phyloP scores from a whole-genome alignment of 2,113 vertebrate species.

The Macquaria ambigua region DNA sequence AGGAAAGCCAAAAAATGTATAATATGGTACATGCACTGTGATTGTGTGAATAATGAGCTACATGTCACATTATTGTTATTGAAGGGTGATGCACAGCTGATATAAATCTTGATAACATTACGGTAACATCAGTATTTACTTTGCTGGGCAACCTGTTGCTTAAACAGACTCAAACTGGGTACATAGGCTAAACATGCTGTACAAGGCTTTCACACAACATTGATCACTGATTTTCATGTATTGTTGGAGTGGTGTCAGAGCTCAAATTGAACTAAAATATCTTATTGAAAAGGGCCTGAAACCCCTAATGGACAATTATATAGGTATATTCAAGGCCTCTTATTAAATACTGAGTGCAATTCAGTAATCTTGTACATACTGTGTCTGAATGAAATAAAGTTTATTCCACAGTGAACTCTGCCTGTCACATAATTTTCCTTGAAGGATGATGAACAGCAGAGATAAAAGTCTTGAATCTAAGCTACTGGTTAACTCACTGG shows the following conservation, averaged over 20 bases:
- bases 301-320: not conserved
- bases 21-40: not conserved
- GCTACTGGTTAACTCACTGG: not conserved
- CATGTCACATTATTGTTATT: not conserved
- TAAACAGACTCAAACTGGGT: not conserved
- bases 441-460: no score
- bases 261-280: not conserved
- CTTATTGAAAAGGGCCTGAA: not conserved
- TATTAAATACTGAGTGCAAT: not conserved
- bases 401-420: not conserved
- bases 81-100: not conserved
- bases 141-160: slow-evolving; percentile 8
- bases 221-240: not conserved
- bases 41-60: not conserved
- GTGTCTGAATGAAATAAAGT: not conserved
- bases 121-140: not conserved
- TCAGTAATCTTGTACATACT: not conserved
- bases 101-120: not conserved
- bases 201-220: not conserved
- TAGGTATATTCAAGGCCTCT: not conserved
- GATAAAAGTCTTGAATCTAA: not conserved
- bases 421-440: no score
- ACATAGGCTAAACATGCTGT: not conserved
- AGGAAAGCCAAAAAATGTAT: not conserved
- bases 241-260: not conserved